phyloP scores from a whole-genome alignment of 2,797 vertebrate species.

The Darevskia mixta region DNA sequence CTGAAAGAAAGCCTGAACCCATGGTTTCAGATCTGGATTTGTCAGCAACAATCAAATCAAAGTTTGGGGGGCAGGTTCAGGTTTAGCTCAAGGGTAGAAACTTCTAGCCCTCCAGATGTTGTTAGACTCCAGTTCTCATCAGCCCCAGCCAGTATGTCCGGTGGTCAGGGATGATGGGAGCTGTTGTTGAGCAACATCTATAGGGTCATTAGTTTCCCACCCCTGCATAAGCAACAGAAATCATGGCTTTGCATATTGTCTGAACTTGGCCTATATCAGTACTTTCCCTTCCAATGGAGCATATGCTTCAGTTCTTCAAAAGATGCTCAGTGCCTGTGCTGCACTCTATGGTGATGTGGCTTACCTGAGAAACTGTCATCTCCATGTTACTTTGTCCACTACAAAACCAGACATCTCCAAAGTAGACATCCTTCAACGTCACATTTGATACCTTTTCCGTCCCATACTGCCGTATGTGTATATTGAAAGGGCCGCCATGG shows the following conservation, averaged over 20 bases:
- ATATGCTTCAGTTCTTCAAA: background rate
- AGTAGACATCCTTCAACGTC: conserved; percentile 84
- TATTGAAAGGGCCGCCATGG: conserved; percentile 84
- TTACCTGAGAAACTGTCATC: conserved; percentile 86
- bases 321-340: background rate
- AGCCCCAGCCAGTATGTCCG: too few relatives aligned
- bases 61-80: too few relatives aligned
- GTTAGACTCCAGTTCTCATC: background rate
- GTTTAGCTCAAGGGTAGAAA: background rate
- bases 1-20: too few relatives aligned
- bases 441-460: conserved; percentile 17
- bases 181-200: background rate
- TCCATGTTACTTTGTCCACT: conserved; percentile 96
- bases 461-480: conserved; percentile 72
- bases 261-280: background rate
- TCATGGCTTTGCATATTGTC: too few relatives aligned
- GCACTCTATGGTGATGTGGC: background rate
- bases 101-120: background rate
- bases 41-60: too few relatives aligned
- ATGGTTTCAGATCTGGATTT: too few relatives aligned
- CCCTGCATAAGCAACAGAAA: background rate
- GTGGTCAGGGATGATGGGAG: too few relatives aligned
- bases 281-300: background rate
- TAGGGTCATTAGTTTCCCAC: background rate
- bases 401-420: conserved; percentile 95